phyloP scores from a whole-genome alignment of 2,888 invertebrate genomes.

The Cosmorhoe ocellata region DNA sequence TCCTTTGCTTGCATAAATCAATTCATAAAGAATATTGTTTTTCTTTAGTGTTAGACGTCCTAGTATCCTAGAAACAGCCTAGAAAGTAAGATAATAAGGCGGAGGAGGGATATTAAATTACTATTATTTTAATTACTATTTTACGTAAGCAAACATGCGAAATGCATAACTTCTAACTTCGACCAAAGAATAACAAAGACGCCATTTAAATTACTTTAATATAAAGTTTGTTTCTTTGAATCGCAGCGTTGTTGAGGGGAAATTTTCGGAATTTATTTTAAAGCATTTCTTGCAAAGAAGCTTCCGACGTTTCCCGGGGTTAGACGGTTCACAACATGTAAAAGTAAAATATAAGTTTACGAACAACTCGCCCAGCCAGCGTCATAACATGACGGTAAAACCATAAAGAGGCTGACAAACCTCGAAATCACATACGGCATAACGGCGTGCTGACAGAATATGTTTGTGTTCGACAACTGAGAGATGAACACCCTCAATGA shows the following conservation, averaged over 20 bases:
- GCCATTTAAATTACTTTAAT: conserved; percentile 73
- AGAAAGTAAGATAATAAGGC: too few species aligned
- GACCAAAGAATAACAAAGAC: conserved; percentile 65
- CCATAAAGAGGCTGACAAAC: conserved; percentile 1
- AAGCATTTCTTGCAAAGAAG: conserved; percentile 70
- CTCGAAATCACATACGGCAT: not conserved
- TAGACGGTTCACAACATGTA: conserved; percentile 56
- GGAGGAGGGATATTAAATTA: too few species aligned
- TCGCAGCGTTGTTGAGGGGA: conserved; percentile 65
- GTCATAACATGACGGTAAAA: conserved; percentile 31
- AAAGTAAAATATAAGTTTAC: conserved; percentile 47
- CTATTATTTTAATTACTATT: conserved; percentile 32
- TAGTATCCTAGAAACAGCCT: too few species aligned
- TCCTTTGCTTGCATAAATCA: too few species aligned
- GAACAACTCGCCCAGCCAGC: conserved; percentile 39
- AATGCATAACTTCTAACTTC: conserved; percentile 64
- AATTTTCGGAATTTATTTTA: conserved; percentile 75
- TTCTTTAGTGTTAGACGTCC: too few species aligned
- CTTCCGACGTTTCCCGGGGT: conserved; percentile 64
- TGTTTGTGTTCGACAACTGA: too few species aligned
- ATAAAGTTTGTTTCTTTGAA: conserved; percentile 73
- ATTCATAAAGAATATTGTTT: too few species aligned
- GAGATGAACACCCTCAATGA: too few species aligned
- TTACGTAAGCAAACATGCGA: conserved; percentile 46
- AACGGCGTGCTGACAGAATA: not conserved